Conservation (phyloP, 2,113 vertebrate species). For the Heloderma charlesbogerti region DNA sequence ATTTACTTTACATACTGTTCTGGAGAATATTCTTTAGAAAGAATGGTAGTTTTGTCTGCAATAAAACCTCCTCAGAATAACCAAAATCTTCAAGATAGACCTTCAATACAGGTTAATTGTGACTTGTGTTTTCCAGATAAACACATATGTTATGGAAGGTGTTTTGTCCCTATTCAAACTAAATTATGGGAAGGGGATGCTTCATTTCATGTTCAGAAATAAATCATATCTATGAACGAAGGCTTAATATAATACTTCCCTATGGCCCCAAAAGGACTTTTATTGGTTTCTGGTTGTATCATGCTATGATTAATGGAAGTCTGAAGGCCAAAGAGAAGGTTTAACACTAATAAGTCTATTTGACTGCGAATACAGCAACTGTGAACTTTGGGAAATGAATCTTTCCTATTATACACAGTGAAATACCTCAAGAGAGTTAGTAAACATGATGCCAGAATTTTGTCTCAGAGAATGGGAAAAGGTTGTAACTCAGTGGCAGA, state of each 20-base stretch:
- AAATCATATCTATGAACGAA: not conserved
- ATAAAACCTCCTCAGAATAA: not conserved
- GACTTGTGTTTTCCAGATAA: not conserved
- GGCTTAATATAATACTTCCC: not conserved
- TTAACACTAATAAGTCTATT: not conserved
- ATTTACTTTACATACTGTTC: not conserved
- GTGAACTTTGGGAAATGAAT: not conserved
- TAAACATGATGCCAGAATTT: not conserved
- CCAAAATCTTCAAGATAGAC: not conserved
- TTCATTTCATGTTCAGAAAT: not conserved
- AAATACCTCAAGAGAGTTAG: not conserved
- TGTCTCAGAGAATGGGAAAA: not conserved
- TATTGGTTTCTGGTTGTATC: not conserved
- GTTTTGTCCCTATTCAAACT: not conserved
- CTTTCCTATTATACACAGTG: accelerated
- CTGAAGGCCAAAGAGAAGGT: not conserved
- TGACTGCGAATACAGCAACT: not conserved
- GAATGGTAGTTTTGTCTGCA: not conserved
- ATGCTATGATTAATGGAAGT: not conserved
- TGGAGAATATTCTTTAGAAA: not conserved
- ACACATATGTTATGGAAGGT: not conserved
- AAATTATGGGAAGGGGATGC: not conserved
- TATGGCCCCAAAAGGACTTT: not conserved
- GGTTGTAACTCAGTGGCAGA: too few relatives aligned
- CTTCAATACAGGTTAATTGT: not conserved